Base-by-base conservation (phyloP, 2,113 vertebrate species). In the Micromys minutus region DNA sequence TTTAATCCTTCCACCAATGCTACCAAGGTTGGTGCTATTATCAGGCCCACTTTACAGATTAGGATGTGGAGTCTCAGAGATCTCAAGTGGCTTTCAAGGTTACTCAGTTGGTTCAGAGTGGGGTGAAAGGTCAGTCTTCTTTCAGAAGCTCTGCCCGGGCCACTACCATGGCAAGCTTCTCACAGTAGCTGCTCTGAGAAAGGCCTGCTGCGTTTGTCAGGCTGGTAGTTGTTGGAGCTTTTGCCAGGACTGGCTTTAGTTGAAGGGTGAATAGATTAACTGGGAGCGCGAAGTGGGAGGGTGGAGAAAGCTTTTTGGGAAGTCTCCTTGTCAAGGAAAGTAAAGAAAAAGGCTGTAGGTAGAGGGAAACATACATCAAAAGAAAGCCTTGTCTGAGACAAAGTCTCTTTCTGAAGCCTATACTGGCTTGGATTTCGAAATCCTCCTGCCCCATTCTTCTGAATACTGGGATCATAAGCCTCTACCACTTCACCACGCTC, bases 41-140 rank as follows among this genome's bases (percentile, higher is more conserved):
- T 86, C 83, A 77, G 45, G 67, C 76, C 61, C 50, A 75, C 26
- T 79, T 86, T 61, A 77, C 19, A 91, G 50, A 93, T 86, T 79
- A 93, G 34, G 59, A 69, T 21, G 61, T 63, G 45, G 50, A 91
- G 90, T 84, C 52, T 91, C 61, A 91, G 74, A 77, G 67, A 89
- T 13, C 52, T 87, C 87, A 95, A 94, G 34, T 85, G 47, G 87
- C 71, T 84, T 87, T 92, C 29, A 50, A 80, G 71, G n/a, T 63
- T 55, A 88, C 26, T 22, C 19, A 89, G 39, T 55, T 96, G 36
- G 4, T 87, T 87, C 47, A 31, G 84, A 67, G 50, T 42, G 92
- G 65, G 94, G 17, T 34, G 13, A 9, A 77, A 45, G 19, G 61
- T 93, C 86, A 85, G 36, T 15, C 29, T 71, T 34, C 6, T 74